phyloP scores from a whole-genome alignment of 2,888 invertebrate genomes.

The Linyphia triangularis region DNA sequence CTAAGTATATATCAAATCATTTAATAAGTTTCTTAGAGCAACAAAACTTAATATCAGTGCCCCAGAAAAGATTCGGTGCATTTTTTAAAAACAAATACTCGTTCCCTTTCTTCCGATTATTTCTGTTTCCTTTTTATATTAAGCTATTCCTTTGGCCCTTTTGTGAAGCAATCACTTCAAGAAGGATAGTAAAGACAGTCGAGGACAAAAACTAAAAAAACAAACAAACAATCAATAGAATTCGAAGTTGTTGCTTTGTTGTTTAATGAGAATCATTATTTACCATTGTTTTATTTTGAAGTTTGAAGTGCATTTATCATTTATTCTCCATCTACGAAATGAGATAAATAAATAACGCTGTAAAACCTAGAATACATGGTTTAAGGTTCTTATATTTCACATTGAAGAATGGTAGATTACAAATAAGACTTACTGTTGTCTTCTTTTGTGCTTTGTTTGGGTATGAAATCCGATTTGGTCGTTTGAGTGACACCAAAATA shows the following conservation, averaged over 20 bases:
- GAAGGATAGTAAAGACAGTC: not conserved
- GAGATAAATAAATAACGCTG: not conserved
- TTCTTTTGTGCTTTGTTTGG: no score
- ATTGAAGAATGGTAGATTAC: not conserved
- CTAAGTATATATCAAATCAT: not conserved
- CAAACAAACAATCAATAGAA: not conserved
- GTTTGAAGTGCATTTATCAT: not conserved
- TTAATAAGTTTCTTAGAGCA: not conserved
- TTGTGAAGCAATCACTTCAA: not conserved
- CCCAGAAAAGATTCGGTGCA: not conserved
- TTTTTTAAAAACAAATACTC: not conserved
- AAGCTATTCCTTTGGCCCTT: not conserved
- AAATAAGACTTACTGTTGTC: no score
- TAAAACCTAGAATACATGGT: not conserved
- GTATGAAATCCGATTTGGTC: no score
- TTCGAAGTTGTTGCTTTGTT: not conserved
- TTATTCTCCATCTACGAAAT: not conserved
- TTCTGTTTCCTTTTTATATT: constrained; percentile 3
- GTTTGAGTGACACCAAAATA: no score
- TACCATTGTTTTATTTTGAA: not conserved
- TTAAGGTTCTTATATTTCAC: not conserved
- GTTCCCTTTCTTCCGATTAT: not conserved
- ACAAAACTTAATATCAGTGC: not conserved
- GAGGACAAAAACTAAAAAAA: not conserved
- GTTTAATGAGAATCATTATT: not conserved